phyloP scores from a whole-genome alignment of 2,113 vertebrate species.

The Labeo rohita region DNA sequence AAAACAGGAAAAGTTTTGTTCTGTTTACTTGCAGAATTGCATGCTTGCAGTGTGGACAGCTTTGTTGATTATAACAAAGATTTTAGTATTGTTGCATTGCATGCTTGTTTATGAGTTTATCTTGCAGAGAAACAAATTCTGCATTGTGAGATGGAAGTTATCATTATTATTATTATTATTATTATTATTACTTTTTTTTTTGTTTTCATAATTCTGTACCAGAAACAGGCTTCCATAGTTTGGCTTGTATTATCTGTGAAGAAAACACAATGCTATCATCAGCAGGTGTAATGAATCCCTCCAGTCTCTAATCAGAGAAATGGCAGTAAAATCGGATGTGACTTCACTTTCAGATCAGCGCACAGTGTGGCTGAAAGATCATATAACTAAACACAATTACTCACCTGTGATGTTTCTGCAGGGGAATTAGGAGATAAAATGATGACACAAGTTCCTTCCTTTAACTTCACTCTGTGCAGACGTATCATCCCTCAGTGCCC shows the following conservation, averaged over 20 bases:
- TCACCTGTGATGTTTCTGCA: neutral
- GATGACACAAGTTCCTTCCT: neutral
- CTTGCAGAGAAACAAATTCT: no score
- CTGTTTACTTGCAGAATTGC: neutral
- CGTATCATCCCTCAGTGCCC: neutral
- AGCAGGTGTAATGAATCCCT: neutral
- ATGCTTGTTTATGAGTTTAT: no score
- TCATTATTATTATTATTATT: no score
- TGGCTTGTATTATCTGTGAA: neutral
- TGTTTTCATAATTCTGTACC: no score
- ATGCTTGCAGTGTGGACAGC: neutral
- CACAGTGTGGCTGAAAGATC: neutral
- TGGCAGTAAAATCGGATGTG: neutral
- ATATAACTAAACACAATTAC: neutral
- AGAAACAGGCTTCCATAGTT: neutral
- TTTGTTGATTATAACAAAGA: no score
- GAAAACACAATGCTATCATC: neutral
- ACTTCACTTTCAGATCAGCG: neutral
- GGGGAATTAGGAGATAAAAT: neutral
- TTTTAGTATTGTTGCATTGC: no score
- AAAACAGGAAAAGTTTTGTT: neutral
- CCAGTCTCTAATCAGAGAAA: neutral
- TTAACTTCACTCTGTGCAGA: neutral
- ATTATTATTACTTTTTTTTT: no score
- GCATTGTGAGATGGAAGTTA: no score